Evolutionary conservation across 1,140 invertebrate genomes (phyloP).

Genomic region (Phymastichus coffea): DNA sequence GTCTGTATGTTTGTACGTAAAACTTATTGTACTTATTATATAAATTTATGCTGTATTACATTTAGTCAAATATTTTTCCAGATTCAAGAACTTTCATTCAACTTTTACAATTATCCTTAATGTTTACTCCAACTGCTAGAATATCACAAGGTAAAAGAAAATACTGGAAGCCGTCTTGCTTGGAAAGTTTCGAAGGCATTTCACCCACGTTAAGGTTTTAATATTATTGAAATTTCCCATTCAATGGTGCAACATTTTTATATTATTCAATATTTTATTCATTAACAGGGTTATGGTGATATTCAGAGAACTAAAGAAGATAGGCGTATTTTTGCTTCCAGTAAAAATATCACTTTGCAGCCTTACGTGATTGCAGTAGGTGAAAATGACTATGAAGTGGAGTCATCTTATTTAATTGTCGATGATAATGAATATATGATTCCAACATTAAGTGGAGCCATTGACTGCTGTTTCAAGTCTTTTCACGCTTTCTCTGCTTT

Average conservation of each 20-base stretch:
- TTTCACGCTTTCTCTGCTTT: no score
- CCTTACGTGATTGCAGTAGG: no score
- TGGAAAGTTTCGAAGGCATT: no score
- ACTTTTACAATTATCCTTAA: neutral
- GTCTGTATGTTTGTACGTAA: no score
- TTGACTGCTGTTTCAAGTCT: no score
- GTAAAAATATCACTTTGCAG: no score
- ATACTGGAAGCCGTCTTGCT: constrained; percentile 18
- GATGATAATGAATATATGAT: constrained; percentile 8
- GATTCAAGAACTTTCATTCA: constrained; percentile 3
- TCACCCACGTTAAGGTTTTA: no score
- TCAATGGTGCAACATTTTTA: neutral
- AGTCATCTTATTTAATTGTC: neutral
- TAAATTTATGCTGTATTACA: no score
- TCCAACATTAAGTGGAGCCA: neutral
- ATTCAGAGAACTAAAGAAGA: neutral
- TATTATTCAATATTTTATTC: neutral
- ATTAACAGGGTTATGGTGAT: no score
- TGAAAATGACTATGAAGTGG: neutral
- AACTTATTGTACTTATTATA: no score
- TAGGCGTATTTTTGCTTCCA: no score
- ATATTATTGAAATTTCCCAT: constrained; percentile 7
- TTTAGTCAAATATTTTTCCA: neutral
- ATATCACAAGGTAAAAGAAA: constrained; percentile 1
- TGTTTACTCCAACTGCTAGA: constrained; percentile 16